Evolutionary conservation across 2,797 vertebrate genomes (phyloP), one percentile per base, ranked within the genome.

Genomic region (Spinus pinus): DNA sequence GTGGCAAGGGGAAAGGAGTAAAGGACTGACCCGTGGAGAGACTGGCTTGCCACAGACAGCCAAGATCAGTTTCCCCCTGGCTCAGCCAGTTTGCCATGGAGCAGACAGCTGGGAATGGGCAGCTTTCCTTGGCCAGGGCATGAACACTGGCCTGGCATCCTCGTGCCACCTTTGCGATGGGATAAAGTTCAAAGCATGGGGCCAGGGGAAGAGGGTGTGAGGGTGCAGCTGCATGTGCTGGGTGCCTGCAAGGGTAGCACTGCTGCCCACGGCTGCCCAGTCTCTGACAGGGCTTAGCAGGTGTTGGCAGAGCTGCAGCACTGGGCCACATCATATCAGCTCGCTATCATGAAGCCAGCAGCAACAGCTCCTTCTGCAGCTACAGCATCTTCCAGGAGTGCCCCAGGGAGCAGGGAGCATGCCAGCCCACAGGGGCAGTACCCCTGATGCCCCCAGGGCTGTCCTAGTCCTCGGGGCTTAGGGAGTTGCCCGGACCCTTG

Each of bases 31-130:
- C 65, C 33, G 23, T 0, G 1, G 54, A 86, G 31, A 31, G 54
- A 64, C 33, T 4, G n/a, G 33, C 46, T 71, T 64, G 58, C 31
- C 35, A 16, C 7, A 22, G 44, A 53, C 42, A 62, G 46, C 50
- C 1, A 2, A 50, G n/a, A 21, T 20, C 1, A 0, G 56, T 50
- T 37, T 37, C 14, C 14, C 18, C 37, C 0, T 0, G 9, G 21
- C 42, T 25, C 2, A 0, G 58, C 24, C 58, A 72, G 54, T 10
- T 7, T 66, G 58, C 41, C 27, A 1, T 1, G 6, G 42, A 18
- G 22, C 65, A 53, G 47, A 5, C 15, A 64, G 42, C 60, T 46
- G 54, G 42, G 28, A 58, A 35, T 0, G 3, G 41, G 51, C 67
- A 80, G n/a, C 42, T 89, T 72, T 41, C 33, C 51, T 70, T n/a